Conservation (phyloP, 2,113 vertebrate genomes). For the Gulo gulo region DNA sequence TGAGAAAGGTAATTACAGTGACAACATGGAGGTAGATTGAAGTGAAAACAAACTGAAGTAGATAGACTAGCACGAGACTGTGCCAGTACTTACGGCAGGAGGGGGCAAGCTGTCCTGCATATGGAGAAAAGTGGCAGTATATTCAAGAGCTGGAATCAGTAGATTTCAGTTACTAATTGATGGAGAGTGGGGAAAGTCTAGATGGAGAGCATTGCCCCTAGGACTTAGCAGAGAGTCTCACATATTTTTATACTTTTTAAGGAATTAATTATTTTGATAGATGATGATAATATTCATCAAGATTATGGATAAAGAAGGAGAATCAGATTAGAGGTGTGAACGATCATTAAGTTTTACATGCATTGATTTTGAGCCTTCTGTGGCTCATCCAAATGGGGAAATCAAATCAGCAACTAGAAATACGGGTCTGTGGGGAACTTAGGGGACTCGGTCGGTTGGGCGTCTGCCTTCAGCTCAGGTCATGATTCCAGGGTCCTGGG, state of each 20-base stretch:
- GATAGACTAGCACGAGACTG: background rate
- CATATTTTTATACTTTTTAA: background rate
- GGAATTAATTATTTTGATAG: background rate
- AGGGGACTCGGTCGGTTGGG: too few relatives aligned
- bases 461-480: too few relatives aligned
- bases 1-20: background rate
- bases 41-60: background rate
- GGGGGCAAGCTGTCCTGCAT: background rate
- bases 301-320: background rate
- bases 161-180: background rate
- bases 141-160: background rate
- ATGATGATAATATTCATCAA: background rate
- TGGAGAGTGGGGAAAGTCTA: background rate
- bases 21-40: background rate
- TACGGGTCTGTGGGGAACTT: background rate
- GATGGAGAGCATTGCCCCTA: background rate
- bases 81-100: background rate
- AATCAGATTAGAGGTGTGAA: background rate
- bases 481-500: too few relatives aligned
- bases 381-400: background rate
- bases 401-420: conserved; percentile 17
- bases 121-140: background rate
- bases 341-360: background rate
- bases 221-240: background rate
- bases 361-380: background rate